Percentiles rank a stretch among this genome's conserved stretches.
These are phyloP conservation scores for Castor canadensis DNA, from an alignment of 2,113 vertebrate species.

Conservation along the genomic window DNA sequence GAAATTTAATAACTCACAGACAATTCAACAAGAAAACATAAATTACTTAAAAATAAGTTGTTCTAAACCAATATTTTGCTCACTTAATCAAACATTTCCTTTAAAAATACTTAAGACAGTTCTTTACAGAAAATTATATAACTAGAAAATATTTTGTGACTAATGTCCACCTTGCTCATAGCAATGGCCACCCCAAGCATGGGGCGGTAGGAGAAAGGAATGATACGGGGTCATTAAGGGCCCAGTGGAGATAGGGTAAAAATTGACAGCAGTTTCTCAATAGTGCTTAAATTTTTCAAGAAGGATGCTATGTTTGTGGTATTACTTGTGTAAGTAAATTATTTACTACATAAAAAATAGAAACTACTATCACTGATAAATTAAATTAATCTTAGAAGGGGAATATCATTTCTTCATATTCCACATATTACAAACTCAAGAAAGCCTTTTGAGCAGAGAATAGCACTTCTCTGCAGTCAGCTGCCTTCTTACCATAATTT, in stretches of 20 bases:
- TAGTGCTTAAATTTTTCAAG: not conserved
- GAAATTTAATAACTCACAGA: not conserved
- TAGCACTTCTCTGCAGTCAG: not conserved
- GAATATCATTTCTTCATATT: not conserved
- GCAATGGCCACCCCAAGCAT: fast-evolving
- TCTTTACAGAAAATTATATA: not conserved
- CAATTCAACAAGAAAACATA: not conserved
- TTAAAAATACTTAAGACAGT: not conserved
- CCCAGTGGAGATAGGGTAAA: not conserved
- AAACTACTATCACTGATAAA: not conserved
- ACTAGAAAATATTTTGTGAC: not conserved
- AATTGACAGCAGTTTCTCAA: not conserved
- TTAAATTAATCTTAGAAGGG: not conserved
- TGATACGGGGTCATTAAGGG: not conserved
- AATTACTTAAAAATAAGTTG: not conserved
- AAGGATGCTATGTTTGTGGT: not conserved
- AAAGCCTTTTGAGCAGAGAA: not conserved
- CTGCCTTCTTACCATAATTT: not conserved
- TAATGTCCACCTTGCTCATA: not conserved
- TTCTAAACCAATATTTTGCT: not conserved
- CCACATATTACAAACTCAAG: not conserved
- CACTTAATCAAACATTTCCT: not conserved
- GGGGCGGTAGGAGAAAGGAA: fast-evolving
- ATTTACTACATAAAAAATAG: not conserved
- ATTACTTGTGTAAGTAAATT: not conserved